These are phyloP conservation scores for Hetaerina titia DNA, from an alignment of 2,888 invertebrate genomes.

Conservation along the genomic window DNA sequence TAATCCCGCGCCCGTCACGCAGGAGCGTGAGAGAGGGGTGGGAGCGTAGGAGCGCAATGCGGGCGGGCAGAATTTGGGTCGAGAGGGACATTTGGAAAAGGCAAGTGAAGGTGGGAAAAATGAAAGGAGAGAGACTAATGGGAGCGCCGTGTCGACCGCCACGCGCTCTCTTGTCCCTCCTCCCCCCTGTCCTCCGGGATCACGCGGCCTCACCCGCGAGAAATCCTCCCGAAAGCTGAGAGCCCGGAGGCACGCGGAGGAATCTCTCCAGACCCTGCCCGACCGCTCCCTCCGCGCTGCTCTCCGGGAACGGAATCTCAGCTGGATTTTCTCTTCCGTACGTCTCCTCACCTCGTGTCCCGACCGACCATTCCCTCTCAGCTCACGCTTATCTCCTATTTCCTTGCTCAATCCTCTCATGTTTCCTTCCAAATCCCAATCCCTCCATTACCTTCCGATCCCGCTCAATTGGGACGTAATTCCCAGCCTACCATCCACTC, in stretches of 20 bases:
- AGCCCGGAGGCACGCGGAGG: background rate
- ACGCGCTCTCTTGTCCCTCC: too few species aligned
- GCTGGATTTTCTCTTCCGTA: background rate
- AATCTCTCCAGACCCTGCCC: background rate
- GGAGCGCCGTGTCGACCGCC: background rate
- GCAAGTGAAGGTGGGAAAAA: background rate
- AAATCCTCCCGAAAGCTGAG: background rate
- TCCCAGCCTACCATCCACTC: background rate
- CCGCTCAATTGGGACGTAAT: conserved; percentile 1
- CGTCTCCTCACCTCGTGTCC: background rate
- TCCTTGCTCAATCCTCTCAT: background rate
- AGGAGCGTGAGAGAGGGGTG: too few species aligned
- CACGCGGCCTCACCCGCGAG: background rate
- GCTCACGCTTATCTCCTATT: background rate
- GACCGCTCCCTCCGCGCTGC: background rate
- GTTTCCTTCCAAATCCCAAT: background rate
- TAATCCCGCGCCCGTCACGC: too few species aligned
- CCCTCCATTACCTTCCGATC: conserved; percentile 22
- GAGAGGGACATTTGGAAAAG: background rate
- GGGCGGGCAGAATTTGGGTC: background rate
- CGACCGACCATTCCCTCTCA: background rate
- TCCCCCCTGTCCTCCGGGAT: background rate
- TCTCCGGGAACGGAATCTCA: background rate
- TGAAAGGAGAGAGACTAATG: background rate
- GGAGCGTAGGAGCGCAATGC: background rate